Percentiles rank a stretch among this genome's conserved stretches.
phyloP scores from a whole-genome alignment of 2,888 invertebrate species.

The Steinernema hermaphroditum region DNA sequence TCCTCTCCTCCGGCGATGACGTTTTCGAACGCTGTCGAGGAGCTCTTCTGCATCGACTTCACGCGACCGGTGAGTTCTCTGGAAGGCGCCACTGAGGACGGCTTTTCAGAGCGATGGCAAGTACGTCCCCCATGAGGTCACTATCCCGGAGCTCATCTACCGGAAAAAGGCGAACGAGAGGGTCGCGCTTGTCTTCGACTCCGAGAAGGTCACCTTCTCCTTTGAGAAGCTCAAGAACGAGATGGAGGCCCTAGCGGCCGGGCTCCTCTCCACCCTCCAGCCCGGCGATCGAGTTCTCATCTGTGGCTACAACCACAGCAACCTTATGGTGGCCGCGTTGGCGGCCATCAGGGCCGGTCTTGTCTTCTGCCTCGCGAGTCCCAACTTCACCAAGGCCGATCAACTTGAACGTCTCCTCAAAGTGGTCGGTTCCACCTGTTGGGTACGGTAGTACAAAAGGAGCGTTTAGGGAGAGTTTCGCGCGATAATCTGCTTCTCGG shows the following conservation, averaged over 20 bases:
- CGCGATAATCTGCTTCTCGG: constrained; percentile 67
- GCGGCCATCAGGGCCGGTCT: constrained; percentile 67
- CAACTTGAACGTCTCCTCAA: constrained; percentile 48
- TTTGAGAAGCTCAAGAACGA: constrained; percentile 50
- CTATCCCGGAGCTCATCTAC: constrained; percentile 60
- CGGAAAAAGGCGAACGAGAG: constrained; percentile 48
- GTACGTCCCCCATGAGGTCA: constrained; percentile 46
- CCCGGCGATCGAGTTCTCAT: constrained; percentile 69
- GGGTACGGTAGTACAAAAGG: too few relatives aligned
- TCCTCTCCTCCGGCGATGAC: neutral
- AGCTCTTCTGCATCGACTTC: constrained; percentile 30
- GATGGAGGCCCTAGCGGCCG: constrained; percentile 65
- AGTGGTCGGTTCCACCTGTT: too few relatives aligned
- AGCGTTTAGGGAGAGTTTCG: constrained; percentile 68
- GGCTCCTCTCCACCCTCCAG: constrained; percentile 67
- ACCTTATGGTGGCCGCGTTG: constrained; percentile 55
- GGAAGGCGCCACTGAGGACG: neutral
- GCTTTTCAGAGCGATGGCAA: constrained; percentile 12
- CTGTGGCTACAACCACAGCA: constrained; percentile 68
- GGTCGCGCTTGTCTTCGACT: constrained; percentile 58
- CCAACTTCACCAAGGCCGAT: constrained; percentile 52
- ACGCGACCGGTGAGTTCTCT: constrained; percentile 1
- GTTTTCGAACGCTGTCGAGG: constrained; percentile 13
- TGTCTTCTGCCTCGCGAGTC: constrained; percentile 65
- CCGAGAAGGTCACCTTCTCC: constrained; percentile 53